These are phyloP conservation scores for Oligia fasciuncula DNA, from an alignment of 2,888 invertebrate species.

Conservation along the genomic window DNA sequence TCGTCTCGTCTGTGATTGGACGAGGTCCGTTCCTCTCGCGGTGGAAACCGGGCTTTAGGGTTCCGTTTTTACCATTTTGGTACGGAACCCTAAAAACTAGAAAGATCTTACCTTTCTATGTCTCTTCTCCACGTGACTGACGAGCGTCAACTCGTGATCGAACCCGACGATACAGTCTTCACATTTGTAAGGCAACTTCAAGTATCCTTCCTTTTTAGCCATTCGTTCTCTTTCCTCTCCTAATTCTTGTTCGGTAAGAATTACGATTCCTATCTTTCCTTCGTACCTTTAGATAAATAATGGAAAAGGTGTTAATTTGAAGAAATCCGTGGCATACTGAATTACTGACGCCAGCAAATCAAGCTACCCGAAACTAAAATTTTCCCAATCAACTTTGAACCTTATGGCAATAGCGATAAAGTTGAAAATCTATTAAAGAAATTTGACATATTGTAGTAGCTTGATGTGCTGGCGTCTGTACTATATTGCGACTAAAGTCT, in stretches of 20 bases:
- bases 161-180: constrained; percentile 80
- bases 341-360: too few relatives aligned
- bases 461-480: too few relatives aligned
- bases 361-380: too few relatives aligned
- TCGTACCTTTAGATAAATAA: constrained; percentile 62
- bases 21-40: too few relatives aligned
- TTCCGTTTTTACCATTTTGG: too few relatives aligned
- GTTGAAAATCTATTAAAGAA: too few relatives aligned
- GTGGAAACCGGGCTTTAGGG: too few relatives aligned
- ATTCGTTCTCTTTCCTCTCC: constrained; percentile 74
- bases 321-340: background rate
- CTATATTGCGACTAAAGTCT: too few relatives aligned
- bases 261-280: constrained; percentile 75
- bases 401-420: too few relatives aligned
- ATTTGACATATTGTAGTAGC: too few relatives aligned
- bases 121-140: constrained; percentile 76
- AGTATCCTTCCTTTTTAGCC: constrained; percentile 70
- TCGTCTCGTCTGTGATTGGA: too few relatives aligned
- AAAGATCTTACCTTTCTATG: constrained; percentile 74
- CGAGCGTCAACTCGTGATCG: constrained; percentile 78
- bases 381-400: too few relatives aligned
- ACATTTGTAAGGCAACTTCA: constrained; percentile 81
- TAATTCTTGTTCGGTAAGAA: constrained; percentile 73
- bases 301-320: background rate
- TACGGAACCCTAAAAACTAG: background rate